Conservation (phyloP, 2,888 invertebrate species). For the Drosophila maculinotata region DNA sequence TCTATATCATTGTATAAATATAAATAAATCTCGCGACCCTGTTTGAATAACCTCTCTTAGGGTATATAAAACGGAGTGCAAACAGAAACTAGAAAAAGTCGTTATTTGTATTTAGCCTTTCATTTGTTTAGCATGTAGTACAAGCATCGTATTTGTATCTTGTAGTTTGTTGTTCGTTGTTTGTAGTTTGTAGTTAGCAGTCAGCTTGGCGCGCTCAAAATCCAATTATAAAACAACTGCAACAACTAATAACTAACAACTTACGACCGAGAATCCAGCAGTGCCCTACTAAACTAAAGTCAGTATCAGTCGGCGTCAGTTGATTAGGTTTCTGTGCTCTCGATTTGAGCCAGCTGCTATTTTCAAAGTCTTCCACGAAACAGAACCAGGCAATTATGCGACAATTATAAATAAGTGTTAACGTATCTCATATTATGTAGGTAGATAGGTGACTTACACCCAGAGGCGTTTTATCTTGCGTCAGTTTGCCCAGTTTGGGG, state of each 20-base stretch:
- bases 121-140: conserved; percentile 20
- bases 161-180: no score
- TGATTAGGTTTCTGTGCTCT: conserved; percentile 46
- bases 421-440: conserved; percentile 22
- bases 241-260: conserved; percentile 7
- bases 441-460: conserved; percentile 18
- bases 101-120: conserved; percentile 31
- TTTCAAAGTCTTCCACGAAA: conserved; percentile 38
- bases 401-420: conserved; percentile 62
- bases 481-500: conserved; percentile 43
- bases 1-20: no score
- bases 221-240: conserved; percentile 47
- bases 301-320: conserved; percentile 18
- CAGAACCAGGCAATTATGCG: conserved; percentile 45
- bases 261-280: conserved; percentile 21
- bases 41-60: background rate
- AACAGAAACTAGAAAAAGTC: conserved; percentile 29
- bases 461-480: conserved; percentile 32
- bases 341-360: conserved; percentile 61
- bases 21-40: background rate
- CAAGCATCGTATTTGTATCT: conserved; percentile 28
- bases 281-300: conserved; percentile 60
- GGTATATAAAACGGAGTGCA: conserved; percentile 6
- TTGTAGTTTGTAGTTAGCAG: conserved; percentile 25
- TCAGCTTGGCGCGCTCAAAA: conserved; percentile 39